Evolutionary conservation across 1,140 invertebrate species (phyloP), one percentile per base, ranked within the genome.

Genomic region (Mycetomoellerius zeteki): DNA sequence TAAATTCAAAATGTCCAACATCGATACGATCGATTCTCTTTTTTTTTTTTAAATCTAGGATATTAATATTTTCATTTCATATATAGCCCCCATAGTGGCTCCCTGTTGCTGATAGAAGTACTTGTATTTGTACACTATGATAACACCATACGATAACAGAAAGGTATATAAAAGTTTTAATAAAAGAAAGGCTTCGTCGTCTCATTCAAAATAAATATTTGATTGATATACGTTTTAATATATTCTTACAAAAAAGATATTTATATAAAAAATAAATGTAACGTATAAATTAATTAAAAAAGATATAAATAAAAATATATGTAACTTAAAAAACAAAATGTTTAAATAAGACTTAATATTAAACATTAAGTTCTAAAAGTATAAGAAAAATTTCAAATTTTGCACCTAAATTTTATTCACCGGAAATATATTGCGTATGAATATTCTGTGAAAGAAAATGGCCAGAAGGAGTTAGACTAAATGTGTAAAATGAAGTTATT

Each of bases 31-130:
- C 5, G 30, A 75, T 58, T 56, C n/a, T 56, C 12, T 56, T 24
- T 37, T 2, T n/a, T 14, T 21, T 21, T 75, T 75, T 58, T 19
- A 62, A 7, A 60, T 43, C 8, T 27, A 62, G 2, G 10, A 75
- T 37, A 43, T 77, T 43, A 62, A 77, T 27, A 43, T 77, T 64
- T 77, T 47, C 30, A 19, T 77, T 77, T 47, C 37, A 47, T 77
- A 47, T n/a, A n/a, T n/a, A n/a, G n/a, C n/a, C 1, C 16, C 19
- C 2, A 7, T 8, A 37, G n/a, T 21, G 12, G 50, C 6, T 75
- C 10, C 0, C n/a, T 24, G 14, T 16, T 16, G n/a, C 19, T 62
- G 54, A 43, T 37, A 62, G 21, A 43, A 19, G 47, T 24, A 27
- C 8, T 24, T 76, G 3, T 24, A 77, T 43, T 60, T 60, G 58